phyloP scores from a whole-genome alignment of 1,140 invertebrate species.

The Hestina assimilis region DNA sequence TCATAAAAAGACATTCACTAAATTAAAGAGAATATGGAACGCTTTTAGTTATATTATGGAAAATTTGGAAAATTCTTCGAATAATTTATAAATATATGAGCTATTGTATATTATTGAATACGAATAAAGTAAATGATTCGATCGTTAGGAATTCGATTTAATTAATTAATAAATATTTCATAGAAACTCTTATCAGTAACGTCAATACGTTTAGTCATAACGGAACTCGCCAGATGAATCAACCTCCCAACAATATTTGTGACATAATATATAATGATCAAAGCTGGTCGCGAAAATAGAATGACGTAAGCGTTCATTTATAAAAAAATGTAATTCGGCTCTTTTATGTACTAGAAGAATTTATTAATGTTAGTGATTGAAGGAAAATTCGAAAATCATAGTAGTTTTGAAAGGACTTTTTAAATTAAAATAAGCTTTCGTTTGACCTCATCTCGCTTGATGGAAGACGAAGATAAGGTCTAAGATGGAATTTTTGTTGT shows the following conservation, averaged over 20 bases:
- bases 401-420: neutral
- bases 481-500: too few species aligned
- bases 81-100: too few species aligned
- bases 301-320: constrained; percentile 13
- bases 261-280: constrained; percentile 8
- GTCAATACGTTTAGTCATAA: constrained; percentile 31
- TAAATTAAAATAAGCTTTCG: too few species aligned
- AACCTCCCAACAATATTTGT: constrained; percentile 14
- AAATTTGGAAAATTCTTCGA: too few species aligned
- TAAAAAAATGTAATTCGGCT: too few species aligned
- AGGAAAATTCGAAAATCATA: neutral
- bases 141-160: constrained; percentile 5
- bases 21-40: too few species aligned
- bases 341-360: too few species aligned
- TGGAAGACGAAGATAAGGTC: too few species aligned
- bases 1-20: too few species aligned
- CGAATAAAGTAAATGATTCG: constrained; percentile 1
- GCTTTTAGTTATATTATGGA: too few species aligned
- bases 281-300: neutral
- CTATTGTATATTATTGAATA: neutral
- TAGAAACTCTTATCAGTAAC: constrained; percentile 25
- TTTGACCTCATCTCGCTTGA: too few species aligned
- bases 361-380: neutral
- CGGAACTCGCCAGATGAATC: constrained; percentile 33
- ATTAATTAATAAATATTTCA: constrained; percentile 14